Percentiles rank a stretch among this genome's conserved stretches.
These are phyloP conservation scores for Ryuthela nishihirai DNA, from an alignment of 2,888 invertebrate genomes.

Conservation along the genomic window DNA sequence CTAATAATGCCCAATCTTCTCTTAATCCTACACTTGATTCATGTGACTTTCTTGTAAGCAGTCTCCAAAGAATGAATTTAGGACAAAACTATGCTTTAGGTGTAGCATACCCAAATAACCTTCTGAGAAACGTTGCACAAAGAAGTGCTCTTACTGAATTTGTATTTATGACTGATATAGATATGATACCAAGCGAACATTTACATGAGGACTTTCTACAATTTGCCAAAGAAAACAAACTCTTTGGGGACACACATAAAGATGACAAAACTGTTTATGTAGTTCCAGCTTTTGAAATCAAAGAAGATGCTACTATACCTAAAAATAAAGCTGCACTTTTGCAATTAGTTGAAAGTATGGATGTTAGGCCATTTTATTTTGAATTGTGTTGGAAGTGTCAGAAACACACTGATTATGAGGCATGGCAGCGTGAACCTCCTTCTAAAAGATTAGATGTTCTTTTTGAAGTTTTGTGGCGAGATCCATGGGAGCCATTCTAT, in stretches of 20 bases:
- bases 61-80: constrained; percentile 19
- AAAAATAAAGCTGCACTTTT: constrained; percentile 52
- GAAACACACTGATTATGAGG: constrained; percentile 56
- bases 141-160: constrained; percentile 52
- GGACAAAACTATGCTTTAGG: constrained; percentile 49
- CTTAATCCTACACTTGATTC: constrained; percentile 22
- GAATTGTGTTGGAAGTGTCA: constrained; percentile 58
- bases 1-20: constrained; percentile 32
- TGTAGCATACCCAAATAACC: constrained; percentile 56
- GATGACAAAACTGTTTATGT: constrained; percentile 55
- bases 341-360: constrained; percentile 49
- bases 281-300: constrained; percentile 57
- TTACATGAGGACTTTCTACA: constrained; percentile 49
- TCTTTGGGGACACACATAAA: constrained; percentile 45
- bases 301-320: constrained; percentile 48
- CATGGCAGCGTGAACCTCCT: constrained; percentile 53
- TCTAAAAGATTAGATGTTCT: constrained; percentile 47
- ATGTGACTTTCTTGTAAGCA: constrained; percentile 26
- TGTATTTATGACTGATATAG: constrained; percentile 56
- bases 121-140: constrained; percentile 57
- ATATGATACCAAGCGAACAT: constrained; percentile 55
- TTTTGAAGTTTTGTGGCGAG: constrained; percentile 56
- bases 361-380: constrained; percentile 56
- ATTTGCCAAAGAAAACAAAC: constrained; percentile 48
- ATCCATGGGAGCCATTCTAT: constrained; percentile 60